Base-by-base conservation (phyloP, 2,797 vertebrate species). In the Spinus pinus region DNA sequence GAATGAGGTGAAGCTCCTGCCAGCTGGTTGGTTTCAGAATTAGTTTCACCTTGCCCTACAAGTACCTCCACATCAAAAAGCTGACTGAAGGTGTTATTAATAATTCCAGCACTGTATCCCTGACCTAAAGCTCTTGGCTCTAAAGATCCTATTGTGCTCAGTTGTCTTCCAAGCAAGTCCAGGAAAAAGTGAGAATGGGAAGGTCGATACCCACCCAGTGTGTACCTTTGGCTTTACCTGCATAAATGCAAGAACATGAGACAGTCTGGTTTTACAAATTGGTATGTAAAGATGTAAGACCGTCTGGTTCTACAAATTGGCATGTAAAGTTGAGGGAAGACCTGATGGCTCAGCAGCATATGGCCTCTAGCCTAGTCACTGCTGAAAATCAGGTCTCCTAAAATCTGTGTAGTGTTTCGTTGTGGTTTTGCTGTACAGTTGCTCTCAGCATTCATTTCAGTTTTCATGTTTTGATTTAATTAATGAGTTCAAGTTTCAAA, bases 11-110 rank as follows among this genome's bases (percentile, higher is more conserved):
- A 96, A 92, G 73, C 42, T 82, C 69, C 37, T 67, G 80, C 30
- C 35, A 86, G 80, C 46, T 67, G 7, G 7, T 67, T 88, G 61
- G 61, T 88, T 93, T 95, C 84, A 77, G 67, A 77, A 31, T 49
- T 42, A 88, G 83, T 92, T 96, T 95, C 86, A 64, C 46, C 69
- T 65, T 7, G 2, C 65, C 33, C 41, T 80, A 60, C 80, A 73
- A 90, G 44, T 57, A 65, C 14, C 61, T 86, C 67, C 62, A 86
- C 86, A 92, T 92, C 95, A 94, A 93, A 95, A 93, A 94, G 65
- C 37, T 67, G 61, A 74, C 57, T 83, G 90, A 77, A 86, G 53
- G 53, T 69, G 65, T 61, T 83, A 67, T 81, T 93, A 85, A 67
- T 88, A 84, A 85, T 70, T 54, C 69, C 80, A 81, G 46, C 57